These are phyloP conservation scores for Dicycla oo DNA, from an alignment of 2,888 invertebrate genomes.

Conservation along the genomic window DNA sequence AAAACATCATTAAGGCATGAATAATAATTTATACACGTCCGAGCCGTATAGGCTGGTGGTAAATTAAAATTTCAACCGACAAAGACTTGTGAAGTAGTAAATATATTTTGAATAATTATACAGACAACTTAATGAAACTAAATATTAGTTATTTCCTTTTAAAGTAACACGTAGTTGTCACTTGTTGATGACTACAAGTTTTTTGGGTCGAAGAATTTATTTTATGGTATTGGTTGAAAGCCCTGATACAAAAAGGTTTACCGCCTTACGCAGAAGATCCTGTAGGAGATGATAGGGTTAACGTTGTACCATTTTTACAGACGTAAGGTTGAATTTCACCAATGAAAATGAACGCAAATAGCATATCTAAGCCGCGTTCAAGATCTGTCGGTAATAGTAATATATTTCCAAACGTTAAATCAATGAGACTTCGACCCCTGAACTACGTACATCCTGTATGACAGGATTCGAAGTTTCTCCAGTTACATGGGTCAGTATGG, in stretches of 20 bases:
- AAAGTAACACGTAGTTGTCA: background rate
- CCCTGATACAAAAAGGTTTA: background rate
- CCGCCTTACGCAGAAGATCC: background rate
- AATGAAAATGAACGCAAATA: background rate
- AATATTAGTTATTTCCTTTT: background rate
- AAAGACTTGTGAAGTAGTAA: conserved; percentile 31
- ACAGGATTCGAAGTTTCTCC: no score
- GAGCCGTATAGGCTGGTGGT: background rate
- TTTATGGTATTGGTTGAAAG: background rate
- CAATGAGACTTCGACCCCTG: no score
- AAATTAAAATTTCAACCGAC: conserved; percentile 6
- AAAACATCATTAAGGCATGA: background rate
- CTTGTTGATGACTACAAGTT: background rate
- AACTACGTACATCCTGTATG: no score
- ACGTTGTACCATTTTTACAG: background rate
- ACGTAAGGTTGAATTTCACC: no score
- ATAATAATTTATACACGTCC: conserved; percentile 30
- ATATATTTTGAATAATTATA: conserved; percentile 23
- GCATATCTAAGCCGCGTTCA: background rate
- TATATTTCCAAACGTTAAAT: no score
- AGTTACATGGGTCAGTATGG: no score
- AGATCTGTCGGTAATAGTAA: background rate
- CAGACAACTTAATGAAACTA: background rate
- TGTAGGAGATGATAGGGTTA: background rate
- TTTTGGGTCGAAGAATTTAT: background rate